Conservation (phyloP, 2,888 invertebrate genomes). For the Pasiphila rectangulata region DNA sequence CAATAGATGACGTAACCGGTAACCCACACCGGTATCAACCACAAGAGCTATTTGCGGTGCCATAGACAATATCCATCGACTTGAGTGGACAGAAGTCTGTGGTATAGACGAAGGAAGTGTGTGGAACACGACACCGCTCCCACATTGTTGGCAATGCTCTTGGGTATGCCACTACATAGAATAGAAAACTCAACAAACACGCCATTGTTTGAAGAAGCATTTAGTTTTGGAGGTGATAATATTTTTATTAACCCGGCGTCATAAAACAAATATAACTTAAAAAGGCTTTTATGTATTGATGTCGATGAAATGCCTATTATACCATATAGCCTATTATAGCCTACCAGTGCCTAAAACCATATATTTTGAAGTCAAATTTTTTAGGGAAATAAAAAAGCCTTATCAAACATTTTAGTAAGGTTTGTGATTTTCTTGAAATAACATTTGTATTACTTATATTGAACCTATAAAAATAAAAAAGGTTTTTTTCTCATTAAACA, state of each 20-base stretch:
- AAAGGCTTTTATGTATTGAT: not conserved
- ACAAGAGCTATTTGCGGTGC: conserved; percentile 21
- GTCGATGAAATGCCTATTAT: not conserved
- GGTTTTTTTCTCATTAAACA: too few relatives aligned
- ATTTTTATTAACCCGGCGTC: conserved; percentile 30
- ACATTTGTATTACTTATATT: too few relatives aligned
- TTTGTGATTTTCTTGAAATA: too few relatives aligned
- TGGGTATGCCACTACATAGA: conserved; percentile 39
- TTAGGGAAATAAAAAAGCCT: too few relatives aligned
- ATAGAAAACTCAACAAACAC: conserved; percentile 37
- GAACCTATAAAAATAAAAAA: too few relatives aligned
- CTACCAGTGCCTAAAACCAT: too few relatives aligned
- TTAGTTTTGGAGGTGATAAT: conserved; percentile 32
- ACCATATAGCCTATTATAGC: too few relatives aligned
- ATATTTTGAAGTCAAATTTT: too few relatives aligned
- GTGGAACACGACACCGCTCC: conserved; percentile 53
- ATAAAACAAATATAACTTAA: conserved; percentile 6
- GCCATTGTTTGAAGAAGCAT: conserved; percentile 31
- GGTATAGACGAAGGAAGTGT: conserved; percentile 9
- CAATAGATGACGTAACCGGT: not conserved
- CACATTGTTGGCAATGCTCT: conserved; percentile 62
- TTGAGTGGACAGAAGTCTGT: conserved; percentile 5
- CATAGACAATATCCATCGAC: conserved; percentile 9
- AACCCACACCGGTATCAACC: conserved; percentile 28
- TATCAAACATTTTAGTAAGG: too few relatives aligned